Evolutionary conservation across 1,140 invertebrate genomes (phyloP).

Genomic region (Maniola jurtina): DNA sequence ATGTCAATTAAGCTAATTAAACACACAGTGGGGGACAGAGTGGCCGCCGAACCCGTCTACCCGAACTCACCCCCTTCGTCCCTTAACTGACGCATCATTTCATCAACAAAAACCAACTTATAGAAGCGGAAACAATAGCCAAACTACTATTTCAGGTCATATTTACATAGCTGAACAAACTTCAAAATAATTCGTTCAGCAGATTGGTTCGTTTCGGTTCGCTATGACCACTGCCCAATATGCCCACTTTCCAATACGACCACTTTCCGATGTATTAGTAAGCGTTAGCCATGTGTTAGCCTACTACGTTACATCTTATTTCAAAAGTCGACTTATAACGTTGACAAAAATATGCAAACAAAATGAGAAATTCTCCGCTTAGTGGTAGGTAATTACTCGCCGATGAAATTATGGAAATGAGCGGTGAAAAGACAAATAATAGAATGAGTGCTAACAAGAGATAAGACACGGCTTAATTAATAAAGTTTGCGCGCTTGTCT

Average conservation of each 20-base stretch:
- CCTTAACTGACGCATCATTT: slow-evolving; percentile 64
- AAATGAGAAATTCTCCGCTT: slow-evolving; percentile 56
- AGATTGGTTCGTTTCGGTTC: no score
- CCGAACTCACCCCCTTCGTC: slow-evolving; percentile 45
- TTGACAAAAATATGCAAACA: slow-evolving; percentile 68
- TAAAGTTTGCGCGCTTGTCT: slow-evolving; percentile 75
- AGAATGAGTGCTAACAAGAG: slow-evolving; percentile 79
- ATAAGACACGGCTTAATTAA: slow-evolving; percentile 79
- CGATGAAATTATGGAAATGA: slow-evolving; percentile 78
- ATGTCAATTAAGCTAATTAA: slow-evolving; percentile 79
- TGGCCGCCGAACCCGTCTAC: slow-evolving; percentile 45
- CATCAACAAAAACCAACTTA: slow-evolving; percentile 32
- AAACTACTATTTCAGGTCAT: slow-evolving; percentile 10
- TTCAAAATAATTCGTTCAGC: background rate
- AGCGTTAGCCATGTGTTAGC: no score
- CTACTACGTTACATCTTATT: background rate
- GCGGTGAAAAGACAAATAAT: slow-evolving; percentile 78
- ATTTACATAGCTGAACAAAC: slow-evolving; percentile 2
- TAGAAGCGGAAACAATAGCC: slow-evolving; percentile 18
- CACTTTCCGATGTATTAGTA: no score
- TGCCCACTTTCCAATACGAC: no score
- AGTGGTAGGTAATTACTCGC: slow-evolving; percentile 72
- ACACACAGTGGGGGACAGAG: slow-evolving; percentile 62
- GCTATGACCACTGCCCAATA: no score
- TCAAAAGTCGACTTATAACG: slow-evolving; percentile 17